Conservation (phyloP, 2,888 invertebrate genomes). For the Cheilosia variabilis region DNA sequence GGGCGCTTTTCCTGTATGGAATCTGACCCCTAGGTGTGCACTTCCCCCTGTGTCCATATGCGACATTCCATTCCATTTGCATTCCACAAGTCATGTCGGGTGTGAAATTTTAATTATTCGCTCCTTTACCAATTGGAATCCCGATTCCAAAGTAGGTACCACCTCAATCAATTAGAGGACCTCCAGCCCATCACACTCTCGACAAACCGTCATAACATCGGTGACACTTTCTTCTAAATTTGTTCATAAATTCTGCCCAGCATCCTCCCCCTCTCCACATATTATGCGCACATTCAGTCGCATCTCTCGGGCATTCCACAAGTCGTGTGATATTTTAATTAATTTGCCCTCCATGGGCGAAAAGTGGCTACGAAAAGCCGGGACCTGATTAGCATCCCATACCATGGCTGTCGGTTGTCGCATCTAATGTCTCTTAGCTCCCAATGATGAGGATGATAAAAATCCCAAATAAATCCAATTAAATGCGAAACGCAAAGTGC, state of each 20-base stretch:
- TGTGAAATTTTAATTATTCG: too few relatives aligned
- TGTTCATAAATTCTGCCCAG: not conserved
- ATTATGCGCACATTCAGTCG: not conserved
- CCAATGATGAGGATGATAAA: slow-evolving; percentile 61
- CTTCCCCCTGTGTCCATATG: too few relatives aligned
- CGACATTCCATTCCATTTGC: too few relatives aligned
- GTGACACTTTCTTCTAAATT: slow-evolving; percentile 27
- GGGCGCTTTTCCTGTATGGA: too few relatives aligned
- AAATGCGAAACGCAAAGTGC: slow-evolving; percentile 46
- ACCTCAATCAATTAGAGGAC: slow-evolving; percentile 20
- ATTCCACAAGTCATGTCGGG: too few relatives aligned
- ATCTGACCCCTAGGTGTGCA: too few relatives aligned
- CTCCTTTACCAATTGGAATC: too few relatives aligned
- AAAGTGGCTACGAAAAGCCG: not conserved
- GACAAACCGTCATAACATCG: slow-evolving; percentile 25
- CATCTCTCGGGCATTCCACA: slow-evolving; percentile 20
- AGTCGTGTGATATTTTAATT: slow-evolving; percentile 70
- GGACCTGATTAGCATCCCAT: slow-evolving; percentile 56
- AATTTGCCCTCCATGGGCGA: slow-evolving; percentile 43
- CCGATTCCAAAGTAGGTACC: slow-evolving; percentile 1
- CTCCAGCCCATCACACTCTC: slow-evolving; percentile 18
- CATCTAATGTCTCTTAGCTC: slow-evolving; percentile 31
- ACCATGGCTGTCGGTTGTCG: slow-evolving; percentile 52
- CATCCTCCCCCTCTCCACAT: not conserved
- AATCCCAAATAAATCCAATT: slow-evolving; percentile 74